phyloP scores from a whole-genome alignment of 2,113 vertebrate genomes.

The Percina caprodes region DNA sequence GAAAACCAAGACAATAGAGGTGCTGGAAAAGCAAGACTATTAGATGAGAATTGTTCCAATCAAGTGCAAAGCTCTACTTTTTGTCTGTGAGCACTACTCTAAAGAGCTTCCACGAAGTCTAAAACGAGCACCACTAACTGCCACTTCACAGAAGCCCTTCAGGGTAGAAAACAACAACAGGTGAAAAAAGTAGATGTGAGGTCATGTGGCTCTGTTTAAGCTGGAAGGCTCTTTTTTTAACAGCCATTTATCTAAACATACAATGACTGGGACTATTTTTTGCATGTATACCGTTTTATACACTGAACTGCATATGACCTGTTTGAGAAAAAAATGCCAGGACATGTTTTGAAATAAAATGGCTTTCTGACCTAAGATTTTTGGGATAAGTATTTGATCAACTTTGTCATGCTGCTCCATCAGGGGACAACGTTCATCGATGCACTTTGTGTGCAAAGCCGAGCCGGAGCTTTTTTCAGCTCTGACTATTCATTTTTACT shows the following conservation, averaged over 20 bases:
- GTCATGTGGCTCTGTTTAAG: constrained; percentile 22
- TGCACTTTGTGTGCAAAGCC: neutral
- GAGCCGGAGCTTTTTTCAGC: neutral
- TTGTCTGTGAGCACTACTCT: neutral
- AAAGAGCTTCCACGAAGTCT: constrained; percentile 30
- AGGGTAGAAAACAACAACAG: constrained; percentile 39
- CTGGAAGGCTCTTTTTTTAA: constrained; percentile 1
- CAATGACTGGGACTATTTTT: neutral
- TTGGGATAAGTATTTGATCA: neutral
- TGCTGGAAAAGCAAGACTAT: neutral
- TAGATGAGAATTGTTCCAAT: constrained; percentile 1
- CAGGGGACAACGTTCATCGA: constrained; percentile 21
- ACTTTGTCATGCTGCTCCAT: constrained; percentile 16
- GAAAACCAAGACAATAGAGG: neutral
- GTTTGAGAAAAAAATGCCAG: neutral
- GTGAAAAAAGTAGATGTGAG: constrained; percentile 20
- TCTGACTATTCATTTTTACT: constrained; percentile 35
- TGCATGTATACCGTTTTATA: neutral
- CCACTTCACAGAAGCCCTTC: constrained; percentile 36
- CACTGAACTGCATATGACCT: neutral
- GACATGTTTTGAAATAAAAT: neutral
- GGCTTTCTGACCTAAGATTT: neutral
- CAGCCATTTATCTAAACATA: neutral
- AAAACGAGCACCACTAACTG: constrained; percentile 20
- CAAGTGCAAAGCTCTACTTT: constrained; percentile 24